Evolutionary conservation across 2,797 vertebrate genomes (phyloP), one percentile per base, ranked within the genome.

Genomic region (Danio aesculapii): DNA sequence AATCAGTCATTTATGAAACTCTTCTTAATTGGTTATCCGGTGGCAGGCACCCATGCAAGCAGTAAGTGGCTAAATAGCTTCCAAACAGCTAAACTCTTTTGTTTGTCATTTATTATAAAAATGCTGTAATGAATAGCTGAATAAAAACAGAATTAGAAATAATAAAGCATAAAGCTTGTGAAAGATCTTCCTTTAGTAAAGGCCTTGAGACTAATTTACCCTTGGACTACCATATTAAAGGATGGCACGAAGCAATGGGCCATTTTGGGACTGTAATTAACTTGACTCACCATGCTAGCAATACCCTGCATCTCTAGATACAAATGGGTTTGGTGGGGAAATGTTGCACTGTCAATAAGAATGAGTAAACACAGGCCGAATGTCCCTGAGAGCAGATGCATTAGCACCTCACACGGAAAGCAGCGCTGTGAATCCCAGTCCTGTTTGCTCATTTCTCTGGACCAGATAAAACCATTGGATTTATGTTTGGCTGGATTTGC

Each of bases 201-300:
- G 30, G 16, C 14, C 41, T 57, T 47, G 9, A 66, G 50, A 52
- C 19, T 13, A 49, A 49, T 68, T 58, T 77, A 77, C 5, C 19
- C 21, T 59, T 49, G 16, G 3, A 59, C 21, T 41, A 59, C 21
- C 63, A 57, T 49, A 64, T 57, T 77, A 68, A 68, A 59, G 17
- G 50, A 55, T 0, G 10, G 17, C 14, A 16, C 46, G 41, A 59
- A 75, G 75, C 62, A 78, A 47, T 58, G 49, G 59, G 55, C 30
- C 64, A 85, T 85, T 83, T 83, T 64, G 76, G 86, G 77, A 74
- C 85, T 84, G 77, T 84, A 91, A 91, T 90, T 90, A 90, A 85
- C 76, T 87, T 87, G 84, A 75, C 84, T 78, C 78, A 78, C 78
- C 82, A 84, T 72, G 81, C 63, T 79, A 75, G 5, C 0, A 78